These are phyloP conservation scores for Calliscelio sp. DNA, from an alignment of 2,888 invertebrate genomes.

Conservation along the genomic window DNA sequence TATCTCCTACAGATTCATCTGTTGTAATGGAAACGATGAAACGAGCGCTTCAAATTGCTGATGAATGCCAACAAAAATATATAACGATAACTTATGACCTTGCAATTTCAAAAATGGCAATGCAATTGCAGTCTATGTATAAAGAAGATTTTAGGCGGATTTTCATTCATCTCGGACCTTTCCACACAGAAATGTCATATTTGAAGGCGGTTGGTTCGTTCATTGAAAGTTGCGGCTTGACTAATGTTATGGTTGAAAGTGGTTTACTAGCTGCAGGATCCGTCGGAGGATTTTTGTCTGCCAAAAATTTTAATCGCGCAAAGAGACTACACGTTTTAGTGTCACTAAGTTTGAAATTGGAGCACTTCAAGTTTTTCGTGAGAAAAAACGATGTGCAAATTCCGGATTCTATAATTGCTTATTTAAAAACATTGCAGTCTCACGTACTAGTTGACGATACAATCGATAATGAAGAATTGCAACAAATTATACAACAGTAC, in stretches of 20 bases:
- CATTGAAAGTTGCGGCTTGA: slow-evolving; percentile 74
- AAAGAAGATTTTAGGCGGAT: slow-evolving; percentile 78
- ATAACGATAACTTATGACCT: slow-evolving; percentile 78
- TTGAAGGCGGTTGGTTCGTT: slow-evolving; percentile 78
- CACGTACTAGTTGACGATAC: slow-evolving; percentile 15
- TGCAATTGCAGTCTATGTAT: slow-evolving; percentile 77
- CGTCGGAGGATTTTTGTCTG: slow-evolving; percentile 61
- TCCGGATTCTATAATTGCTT: not conserved
- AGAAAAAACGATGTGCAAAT: slow-evolving; percentile 28
- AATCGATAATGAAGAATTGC: slow-evolving; percentile 2
- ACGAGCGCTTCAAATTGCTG: slow-evolving; percentile 60
- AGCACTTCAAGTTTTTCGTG: slow-evolving; percentile 43
- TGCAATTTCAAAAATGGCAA: slow-evolving; percentile 77
- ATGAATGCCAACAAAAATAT: slow-evolving; percentile 60
- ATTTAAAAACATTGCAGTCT: not conserved
- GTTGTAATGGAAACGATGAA: slow-evolving; percentile 75
- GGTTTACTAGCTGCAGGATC: slow-evolving; percentile 68
- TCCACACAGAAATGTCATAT: slow-evolving; percentile 79
- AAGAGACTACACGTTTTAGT: slow-evolving; percentile 68
- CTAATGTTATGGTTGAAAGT: slow-evolving; percentile 65
- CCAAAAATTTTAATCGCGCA: slow-evolving; percentile 69
- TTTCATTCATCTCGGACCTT: slow-evolving; percentile 82
- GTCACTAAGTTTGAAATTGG: slow-evolving; percentile 69
- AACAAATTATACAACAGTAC: slow-evolving; percentile 43
- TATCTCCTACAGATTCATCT: slow-evolving; percentile 77